Evolutionary conservation across 2,888 invertebrate genomes (phyloP).

Genomic region (Drosophila anomalata): DNA sequence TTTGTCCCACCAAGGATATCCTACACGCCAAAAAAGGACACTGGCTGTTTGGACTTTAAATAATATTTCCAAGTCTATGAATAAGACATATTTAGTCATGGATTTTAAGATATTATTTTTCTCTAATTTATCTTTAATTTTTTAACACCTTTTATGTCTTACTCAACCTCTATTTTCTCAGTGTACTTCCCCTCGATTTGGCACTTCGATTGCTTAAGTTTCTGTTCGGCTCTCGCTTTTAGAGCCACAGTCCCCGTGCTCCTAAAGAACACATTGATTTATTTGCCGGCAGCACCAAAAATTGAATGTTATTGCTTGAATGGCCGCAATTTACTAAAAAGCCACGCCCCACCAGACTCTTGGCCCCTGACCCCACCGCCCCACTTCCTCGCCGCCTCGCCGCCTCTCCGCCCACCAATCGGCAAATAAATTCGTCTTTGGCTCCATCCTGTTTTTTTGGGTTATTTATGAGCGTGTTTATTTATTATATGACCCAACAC

Average conservation of each 20-base stretch:
- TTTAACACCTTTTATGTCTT: no score
- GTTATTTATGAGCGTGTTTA: constrained; percentile 77
- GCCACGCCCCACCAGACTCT: constrained; percentile 42
- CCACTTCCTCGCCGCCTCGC: not conserved
- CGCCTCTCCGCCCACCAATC: not conserved
- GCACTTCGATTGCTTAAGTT: not conserved
- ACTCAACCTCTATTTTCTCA: not conserved
- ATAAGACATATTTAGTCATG: not conserved
- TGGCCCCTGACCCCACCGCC: not conserved
- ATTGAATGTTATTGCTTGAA: constrained; percentile 78
- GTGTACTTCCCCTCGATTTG: not conserved
- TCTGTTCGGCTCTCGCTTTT: constrained; percentile 16
- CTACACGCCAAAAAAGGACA: not conserved
- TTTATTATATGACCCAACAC: constrained; percentile 76
- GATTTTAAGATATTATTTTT: not conserved
- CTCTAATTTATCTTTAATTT: not conserved
- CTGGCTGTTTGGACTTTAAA: no score
- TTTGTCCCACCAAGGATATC: not conserved
- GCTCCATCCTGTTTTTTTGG: constrained; percentile 17
- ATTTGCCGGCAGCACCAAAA: constrained; percentile 71
- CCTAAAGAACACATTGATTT: constrained; percentile 62
- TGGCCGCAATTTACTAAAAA: constrained; percentile 77
- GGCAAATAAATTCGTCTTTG: not conserved
- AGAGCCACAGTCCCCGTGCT: constrained; percentile 2
- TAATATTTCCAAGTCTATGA: no score